A percentile compares a stretch with the other conserved stretches of the same genome.
phyloP scores from a whole-genome alignment of 2,888 invertebrate species.

The Melieria omissa region DNA sequence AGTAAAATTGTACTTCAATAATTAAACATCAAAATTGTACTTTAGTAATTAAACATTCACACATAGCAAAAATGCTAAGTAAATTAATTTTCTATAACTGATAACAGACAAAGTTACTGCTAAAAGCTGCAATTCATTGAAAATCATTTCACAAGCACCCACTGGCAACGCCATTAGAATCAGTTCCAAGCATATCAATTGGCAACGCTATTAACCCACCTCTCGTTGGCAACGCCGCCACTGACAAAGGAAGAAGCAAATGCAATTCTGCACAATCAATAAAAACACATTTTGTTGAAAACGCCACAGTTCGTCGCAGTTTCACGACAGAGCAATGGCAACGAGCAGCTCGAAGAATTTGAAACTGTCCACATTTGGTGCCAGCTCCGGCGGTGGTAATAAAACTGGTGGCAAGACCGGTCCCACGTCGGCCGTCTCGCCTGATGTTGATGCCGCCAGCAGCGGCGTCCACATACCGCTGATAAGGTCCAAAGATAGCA shows the following conservation, averaged over 20 bases:
- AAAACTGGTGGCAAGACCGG: conserved; percentile 42
- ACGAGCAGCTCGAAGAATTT: conserved; percentile 46
- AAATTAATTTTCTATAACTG: too few relatives aligned
- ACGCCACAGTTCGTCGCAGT: neutral
- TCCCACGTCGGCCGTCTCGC: conserved; percentile 36
- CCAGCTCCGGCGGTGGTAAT: conserved; percentile 29
- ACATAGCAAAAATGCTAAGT: too few relatives aligned
- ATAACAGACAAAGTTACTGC: too few relatives aligned
- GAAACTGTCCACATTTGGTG: conserved; percentile 40
- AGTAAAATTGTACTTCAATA: too few relatives aligned
- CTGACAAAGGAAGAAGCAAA: neutral
- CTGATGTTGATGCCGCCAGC: conserved; percentile 39
- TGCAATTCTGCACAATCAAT: too few relatives aligned
- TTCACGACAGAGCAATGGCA: conserved; percentile 38
- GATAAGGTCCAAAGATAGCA: conserved; percentile 77
- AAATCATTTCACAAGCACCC: too few relatives aligned
- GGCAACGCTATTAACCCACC: neutral
- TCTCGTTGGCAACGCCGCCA: conserved; percentile 14
- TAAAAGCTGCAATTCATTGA: too few relatives aligned
- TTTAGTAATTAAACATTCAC: too few relatives aligned
- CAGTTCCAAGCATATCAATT: too few relatives aligned
- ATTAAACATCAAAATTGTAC: too few relatives aligned
- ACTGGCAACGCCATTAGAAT: too few relatives aligned
- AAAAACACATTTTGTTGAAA: too few relatives aligned
- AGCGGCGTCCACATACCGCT: conserved; percentile 69